A percentile compares a stretch with the other conserved stretches of the same genome.
These are phyloP conservation scores for Catonia carolina DNA, from an alignment of 2,888 invertebrate species.

Conservation along the genomic window DNA sequence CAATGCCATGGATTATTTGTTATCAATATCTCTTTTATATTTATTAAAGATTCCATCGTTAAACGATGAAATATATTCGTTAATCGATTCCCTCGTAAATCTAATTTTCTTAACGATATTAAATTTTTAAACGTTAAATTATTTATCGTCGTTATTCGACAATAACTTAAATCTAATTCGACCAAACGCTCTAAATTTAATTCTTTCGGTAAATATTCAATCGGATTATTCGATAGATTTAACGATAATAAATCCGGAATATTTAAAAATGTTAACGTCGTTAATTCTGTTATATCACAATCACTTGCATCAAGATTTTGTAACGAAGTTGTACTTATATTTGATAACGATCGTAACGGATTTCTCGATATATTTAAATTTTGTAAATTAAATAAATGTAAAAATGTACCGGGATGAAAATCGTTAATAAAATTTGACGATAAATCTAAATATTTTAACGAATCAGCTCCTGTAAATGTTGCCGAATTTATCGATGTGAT, in stretches of 20 bases:
- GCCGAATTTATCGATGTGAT: neutral
- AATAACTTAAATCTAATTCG: constrained; percentile 4
- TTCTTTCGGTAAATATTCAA: neutral
- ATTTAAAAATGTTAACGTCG: too few species aligned
- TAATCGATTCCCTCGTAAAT: neutral
- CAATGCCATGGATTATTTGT: constrained; percentile 4
- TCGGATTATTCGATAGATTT: constrained; percentile 1
- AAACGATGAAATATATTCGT: neutral
- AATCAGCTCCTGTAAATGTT: constrained; percentile 2
- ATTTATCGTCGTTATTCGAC: neutral
- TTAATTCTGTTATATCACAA: neutral
- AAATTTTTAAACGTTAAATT: neutral
- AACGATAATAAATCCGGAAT: neutral
- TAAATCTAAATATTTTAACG: neutral
- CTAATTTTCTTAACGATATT: neutral
- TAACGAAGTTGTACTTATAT: neutral
- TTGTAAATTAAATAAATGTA: neutral
- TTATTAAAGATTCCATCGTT: neutral
- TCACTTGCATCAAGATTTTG: neutral
- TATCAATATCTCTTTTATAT: neutral
- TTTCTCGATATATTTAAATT: neutral
- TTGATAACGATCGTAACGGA: neutral
- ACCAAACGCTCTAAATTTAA: neutral
- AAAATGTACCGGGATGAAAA: neutral
- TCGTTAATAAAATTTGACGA: neutral